Conservation (phyloP, 2,797 vertebrate genomes). For the Ciconia nigra region DNA sequence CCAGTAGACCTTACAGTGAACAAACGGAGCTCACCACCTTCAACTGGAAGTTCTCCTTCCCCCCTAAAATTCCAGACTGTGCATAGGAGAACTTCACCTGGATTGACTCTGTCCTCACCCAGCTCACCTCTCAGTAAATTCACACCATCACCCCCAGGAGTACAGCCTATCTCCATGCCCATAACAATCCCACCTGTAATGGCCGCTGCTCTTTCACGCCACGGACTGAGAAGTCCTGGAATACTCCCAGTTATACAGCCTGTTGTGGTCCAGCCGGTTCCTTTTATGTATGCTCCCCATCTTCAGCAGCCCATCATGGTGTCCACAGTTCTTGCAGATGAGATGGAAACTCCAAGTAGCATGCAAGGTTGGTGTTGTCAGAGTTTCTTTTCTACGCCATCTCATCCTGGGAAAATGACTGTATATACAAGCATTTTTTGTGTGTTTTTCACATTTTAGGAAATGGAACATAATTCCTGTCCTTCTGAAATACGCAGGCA, state of each 20-base stretch:
- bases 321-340: conserved; percentile 76
- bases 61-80: conserved; percentile 79
- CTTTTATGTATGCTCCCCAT: conserved; percentile 87
- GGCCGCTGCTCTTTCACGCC: conserved; percentile 79
- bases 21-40: conserved; percentile 86
- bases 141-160: conserved; percentile 73
- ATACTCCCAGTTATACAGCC: conserved; percentile 83
- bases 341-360: conserved; percentile 78
- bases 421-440: background rate
- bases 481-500: background rate
- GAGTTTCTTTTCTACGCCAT: background rate
- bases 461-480: background rate
- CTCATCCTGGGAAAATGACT: background rate
- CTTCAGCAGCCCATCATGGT: conserved; percentile 88
- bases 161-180: conserved; percentile 80
- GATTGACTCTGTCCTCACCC: conserved; percentile 75
- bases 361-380: conserved; percentile 74
- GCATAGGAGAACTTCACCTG: conserved; percentile 76
- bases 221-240: conserved; percentile 77
- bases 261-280: conserved; percentile 87
- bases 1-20: conserved; percentile 94
- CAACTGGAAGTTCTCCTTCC: conserved; percentile 79
- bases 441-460: background rate
- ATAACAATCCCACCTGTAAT: conserved; percentile 81
- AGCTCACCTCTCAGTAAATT: conserved; percentile 82